phyloP scores from a whole-genome alignment of 2,888 invertebrate genomes.

The Ormyrus pomaceus region DNA sequence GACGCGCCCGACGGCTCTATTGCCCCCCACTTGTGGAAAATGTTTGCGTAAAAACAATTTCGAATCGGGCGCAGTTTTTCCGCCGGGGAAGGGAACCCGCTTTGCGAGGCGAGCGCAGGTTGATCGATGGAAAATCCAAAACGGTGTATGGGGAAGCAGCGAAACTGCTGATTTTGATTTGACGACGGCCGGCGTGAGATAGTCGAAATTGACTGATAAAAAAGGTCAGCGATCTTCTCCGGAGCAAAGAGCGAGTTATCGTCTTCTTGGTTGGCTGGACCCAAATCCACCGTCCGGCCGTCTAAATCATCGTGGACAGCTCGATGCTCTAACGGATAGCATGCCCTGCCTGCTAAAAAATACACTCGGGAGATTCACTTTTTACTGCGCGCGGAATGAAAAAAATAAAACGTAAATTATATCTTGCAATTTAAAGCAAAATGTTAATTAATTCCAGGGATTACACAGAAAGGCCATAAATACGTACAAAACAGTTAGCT shows the following conservation, averaged over 20 bases:
- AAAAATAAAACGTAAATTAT: background rate
- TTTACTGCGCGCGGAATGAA: constrained; percentile 11
- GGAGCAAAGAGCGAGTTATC: constrained; percentile 60
- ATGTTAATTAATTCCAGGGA: too few species aligned
- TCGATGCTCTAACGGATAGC: constrained; percentile 55
- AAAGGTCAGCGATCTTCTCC: constrained; percentile 39
- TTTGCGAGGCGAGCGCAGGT: background rate
- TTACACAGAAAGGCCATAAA: too few species aligned
- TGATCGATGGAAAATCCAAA: constrained; percentile 40
- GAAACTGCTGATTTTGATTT: constrained; percentile 52
- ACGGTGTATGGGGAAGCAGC: background rate
- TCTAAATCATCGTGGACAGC: constrained; percentile 60
- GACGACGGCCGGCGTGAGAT: constrained; percentile 36
- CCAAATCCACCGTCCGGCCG: constrained; percentile 61
- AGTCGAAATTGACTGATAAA: constrained; percentile 55
- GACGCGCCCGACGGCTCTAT: too few species aligned
- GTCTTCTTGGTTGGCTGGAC: constrained; percentile 65
- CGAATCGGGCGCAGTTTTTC: too few species aligned
- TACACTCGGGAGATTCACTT: constrained; percentile 26
- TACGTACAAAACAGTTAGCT: too few species aligned
- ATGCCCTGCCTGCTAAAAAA: constrained; percentile 41
- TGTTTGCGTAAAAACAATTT: too few species aligned
- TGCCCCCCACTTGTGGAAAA: too few species aligned
- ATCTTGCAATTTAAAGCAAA: background rate
- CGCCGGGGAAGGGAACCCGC: too few species aligned